Base-by-base conservation (phyloP, 2,113 vertebrate genomes). In the Apistogramma diplotaenia region DNA sequence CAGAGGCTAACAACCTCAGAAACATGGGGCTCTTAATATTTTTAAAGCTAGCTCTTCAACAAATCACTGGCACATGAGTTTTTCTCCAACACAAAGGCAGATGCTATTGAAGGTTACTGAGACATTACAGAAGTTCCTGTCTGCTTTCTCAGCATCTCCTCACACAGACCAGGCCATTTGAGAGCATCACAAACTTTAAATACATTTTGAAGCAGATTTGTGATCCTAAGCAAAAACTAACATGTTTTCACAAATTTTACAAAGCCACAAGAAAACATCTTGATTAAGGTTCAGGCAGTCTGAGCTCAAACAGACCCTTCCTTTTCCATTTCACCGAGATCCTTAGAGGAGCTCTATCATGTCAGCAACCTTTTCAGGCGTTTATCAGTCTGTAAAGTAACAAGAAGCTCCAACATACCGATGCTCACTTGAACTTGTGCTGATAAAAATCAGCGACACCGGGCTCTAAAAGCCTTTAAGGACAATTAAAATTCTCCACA, bases 161-260 rank as follows among this genome's bases (percentile, higher is more conserved):
- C 43, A 46, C 51, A 65, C 0, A 9, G 55, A 77, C 67, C 88
- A 90, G 67, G 75, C 85, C n/a, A n/a, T n/a, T n/a, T 70, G 23
- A 46, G 40, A 46, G 40, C 15, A 46, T 5, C 13, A 46, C 12
- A 13, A 46, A 46, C 40, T 46, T 46, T 15, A 12, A 15, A 18
- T 43, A 43, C 35, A 3, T 43, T 43, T 43, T 43, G 1, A 65
- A 43, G 35, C 60, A 65, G 35, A 21, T 25, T 8, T 6, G 8
- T 43, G 35, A 43, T 43, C 25, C 61, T 62, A 35, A 62, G 35
- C 37, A 65, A 65, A 67, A 67, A 67, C 37, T 67, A 46, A 46
- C 62, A 49, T 70, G 62, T 70, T 27, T 49, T 49, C 40, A 49
- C 62, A 49, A 49, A 23, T 70, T 29, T 19, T 70, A 70, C 27